Evolutionary conservation across 1,140 invertebrate species (phyloP), one percentile per base, ranked within the genome.

Genomic region (Drosophila nigrodunni): DNA sequence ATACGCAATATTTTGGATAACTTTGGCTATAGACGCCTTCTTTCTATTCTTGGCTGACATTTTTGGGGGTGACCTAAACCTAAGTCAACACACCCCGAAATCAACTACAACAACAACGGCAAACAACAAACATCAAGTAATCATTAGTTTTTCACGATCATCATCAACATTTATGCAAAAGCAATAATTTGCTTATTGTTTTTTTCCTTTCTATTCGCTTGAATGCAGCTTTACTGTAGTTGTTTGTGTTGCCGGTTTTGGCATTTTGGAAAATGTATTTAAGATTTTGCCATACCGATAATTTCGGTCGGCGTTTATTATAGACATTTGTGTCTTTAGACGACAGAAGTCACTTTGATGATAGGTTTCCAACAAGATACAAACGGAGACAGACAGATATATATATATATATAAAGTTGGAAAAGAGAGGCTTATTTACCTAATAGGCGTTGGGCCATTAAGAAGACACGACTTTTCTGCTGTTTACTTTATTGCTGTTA

Each of bases 1-100:
- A 88, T 88, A 88, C 83, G 85, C 85, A 88, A 88, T 80, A 80
- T 85, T 83, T 68, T 65, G 74, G 74, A 79, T 69, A 73, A 67
- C 72, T 74, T 61, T 72, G 41, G 60, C 47, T 35, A 61, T 18
- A 60, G 25, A 5, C 25, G 25, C 6, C 25, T 71, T 54, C 41
- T 52, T 13, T 58, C 18, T n/a, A 1, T n/a, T 5, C 13, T 30
- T 54, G 49, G 9, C 30, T 57, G 5, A 57, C 13, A 41, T 55
- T 59, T 68, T 46, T 39, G 44, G 41, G 52, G 39, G 65, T 86
- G 82, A 86, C 82, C 82, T 86, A 72, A 86, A 65, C 80, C 77
- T 64, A 55, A 55, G 47, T 74, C 58, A 69, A 76, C 57, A 67
- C 72, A 74, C 71, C 66, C 65, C 34, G 2, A 70, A 74, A 46